Base-by-base conservation (phyloP, 2,113 vertebrate species). In the Ageneiosus marmoratus region DNA sequence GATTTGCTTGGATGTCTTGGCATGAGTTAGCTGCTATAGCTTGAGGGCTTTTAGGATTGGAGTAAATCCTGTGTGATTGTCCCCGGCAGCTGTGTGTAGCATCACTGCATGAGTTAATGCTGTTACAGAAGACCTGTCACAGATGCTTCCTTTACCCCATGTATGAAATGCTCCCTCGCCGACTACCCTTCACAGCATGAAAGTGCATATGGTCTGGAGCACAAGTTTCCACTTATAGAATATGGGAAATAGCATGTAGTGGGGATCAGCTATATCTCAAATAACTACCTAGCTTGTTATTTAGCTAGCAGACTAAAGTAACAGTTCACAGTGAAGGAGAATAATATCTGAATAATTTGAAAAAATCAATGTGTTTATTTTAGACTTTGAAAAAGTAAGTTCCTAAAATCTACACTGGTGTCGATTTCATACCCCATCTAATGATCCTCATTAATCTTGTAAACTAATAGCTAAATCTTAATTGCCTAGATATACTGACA, bases 51-150 rank as follows among this genome's bases (percentile, higher is more conserved):
- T 77, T 15, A 46, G 73, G 73, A 83, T 55, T 55, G 53, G 70
- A 62, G 77, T 82, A 84, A 67, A 87, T 84, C 58, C 74, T 32
- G 29, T 56, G 74, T 72, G 65, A 58, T 84, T 74, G 56, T 84
- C 80, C 79, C 82, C 56, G 50, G 65, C 15, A 58, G 82, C 83
- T 78, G 70, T 74, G 37, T 77, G 55, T 50, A 37, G 82, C 20
- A 37, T 74, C 44, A 73, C 16, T 22, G 56, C 56, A 81, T 78
- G 80, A 84, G 56, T 79, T 67, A 79, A 62, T 65, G 50, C 65
- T 79, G 34, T 81, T 84, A 76, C 55, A 77, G 79, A 79, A 84
- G 60, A 51, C 22, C 76, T 56, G 65, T 81, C 67, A 27, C 53
- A 46, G 9, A 60, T 15, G 5, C 24, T 41, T 58, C 32, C 75